Percentiles rank a stretch among this genome's conserved stretches.
These are phyloP conservation scores for Drosophila athabasca DNA, from an alignment of 1,140 invertebrate genomes.

Conservation along the genomic window DNA sequence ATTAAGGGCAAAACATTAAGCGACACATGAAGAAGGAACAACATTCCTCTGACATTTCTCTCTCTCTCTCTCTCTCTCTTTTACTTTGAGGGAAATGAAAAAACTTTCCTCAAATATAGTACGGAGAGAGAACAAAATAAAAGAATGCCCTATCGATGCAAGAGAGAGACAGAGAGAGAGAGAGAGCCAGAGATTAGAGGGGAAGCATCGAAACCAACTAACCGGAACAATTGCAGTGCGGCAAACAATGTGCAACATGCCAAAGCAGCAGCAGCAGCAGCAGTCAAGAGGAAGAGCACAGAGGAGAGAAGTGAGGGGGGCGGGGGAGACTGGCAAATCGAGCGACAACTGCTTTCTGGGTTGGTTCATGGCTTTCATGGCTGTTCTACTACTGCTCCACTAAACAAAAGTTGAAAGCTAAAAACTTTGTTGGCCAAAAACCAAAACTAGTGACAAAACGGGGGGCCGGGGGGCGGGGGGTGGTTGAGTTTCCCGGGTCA, in stretches of 20 bases:
- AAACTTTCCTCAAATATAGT: conserved; percentile 42
- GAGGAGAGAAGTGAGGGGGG: not conserved
- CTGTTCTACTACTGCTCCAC: conserved; percentile 55
- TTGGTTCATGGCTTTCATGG: conserved; percentile 52
- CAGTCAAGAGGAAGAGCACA: conserved; percentile 10
- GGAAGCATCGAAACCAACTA: conserved; percentile 50
- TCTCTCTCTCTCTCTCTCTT: too few species aligned
- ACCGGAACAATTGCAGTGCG: conserved; percentile 76
- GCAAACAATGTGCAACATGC: conserved; percentile 72
- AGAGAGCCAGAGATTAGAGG: conserved; percentile 23
- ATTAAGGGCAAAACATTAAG: conserved; percentile 39
- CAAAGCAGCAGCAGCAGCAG: conserved; percentile 36
- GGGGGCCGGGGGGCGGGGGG: not conserved
- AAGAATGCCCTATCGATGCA: conserved; percentile 33
- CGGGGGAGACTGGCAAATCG: conserved; percentile 55
- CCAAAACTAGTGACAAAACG: conserved; percentile 37
- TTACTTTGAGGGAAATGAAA: conserved; percentile 51
- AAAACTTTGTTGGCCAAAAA: conserved; percentile 66
- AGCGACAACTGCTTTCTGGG: conserved; percentile 66
- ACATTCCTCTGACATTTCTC: not conserved
- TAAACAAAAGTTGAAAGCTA: conserved; percentile 55
- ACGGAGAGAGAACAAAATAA: conserved; percentile 12
- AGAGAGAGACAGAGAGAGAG: conserved; percentile 2
- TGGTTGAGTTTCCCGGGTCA: conserved; percentile 15
- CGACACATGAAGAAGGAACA: too few species aligned